Conservation (phyloP, 2,113 vertebrate genomes). For the Acanthisitta chloris region DNA sequence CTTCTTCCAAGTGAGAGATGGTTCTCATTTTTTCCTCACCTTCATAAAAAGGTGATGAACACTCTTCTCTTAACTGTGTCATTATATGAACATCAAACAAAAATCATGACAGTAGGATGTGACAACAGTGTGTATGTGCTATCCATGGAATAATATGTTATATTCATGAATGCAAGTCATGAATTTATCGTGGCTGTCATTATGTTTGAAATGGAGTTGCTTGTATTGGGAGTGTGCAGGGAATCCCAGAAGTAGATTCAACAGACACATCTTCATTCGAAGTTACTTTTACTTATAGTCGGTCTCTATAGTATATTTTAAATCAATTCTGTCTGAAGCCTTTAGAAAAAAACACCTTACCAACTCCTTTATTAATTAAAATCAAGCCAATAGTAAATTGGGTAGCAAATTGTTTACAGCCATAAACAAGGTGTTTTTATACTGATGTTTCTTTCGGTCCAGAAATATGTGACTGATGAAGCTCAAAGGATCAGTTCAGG, state of each 20-base stretch:
- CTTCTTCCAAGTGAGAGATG: not conserved
- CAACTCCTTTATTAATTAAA: not conserved
- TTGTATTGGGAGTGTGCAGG: not conserved
- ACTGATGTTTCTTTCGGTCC: not conserved
- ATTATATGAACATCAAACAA: not conserved
- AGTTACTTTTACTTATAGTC: not conserved
- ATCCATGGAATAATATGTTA: not conserved
- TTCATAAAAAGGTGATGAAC: conserved; percentile 2
- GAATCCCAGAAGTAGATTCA: not conserved
- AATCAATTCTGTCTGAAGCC: not conserved
- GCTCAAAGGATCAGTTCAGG: not conserved
- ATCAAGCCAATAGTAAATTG: not conserved
- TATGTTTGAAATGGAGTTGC: not conserved
- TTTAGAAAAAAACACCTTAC: not conserved
- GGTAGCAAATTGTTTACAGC: not conserved
- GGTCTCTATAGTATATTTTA: not conserved
- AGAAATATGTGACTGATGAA: not conserved
- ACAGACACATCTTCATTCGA: not conserved
- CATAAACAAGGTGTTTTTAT: not conserved
- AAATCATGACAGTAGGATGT: not conserved
- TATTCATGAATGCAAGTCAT: not conserved
- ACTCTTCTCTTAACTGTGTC: not conserved
- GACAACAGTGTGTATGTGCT: not conserved
- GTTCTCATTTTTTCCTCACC: conserved; percentile 23
- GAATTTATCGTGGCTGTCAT: not conserved